Evolutionary conservation across 2,888 invertebrate species (phyloP), one percentile per base, ranked within the genome.

Genomic region (Rosalia funebris): DNA sequence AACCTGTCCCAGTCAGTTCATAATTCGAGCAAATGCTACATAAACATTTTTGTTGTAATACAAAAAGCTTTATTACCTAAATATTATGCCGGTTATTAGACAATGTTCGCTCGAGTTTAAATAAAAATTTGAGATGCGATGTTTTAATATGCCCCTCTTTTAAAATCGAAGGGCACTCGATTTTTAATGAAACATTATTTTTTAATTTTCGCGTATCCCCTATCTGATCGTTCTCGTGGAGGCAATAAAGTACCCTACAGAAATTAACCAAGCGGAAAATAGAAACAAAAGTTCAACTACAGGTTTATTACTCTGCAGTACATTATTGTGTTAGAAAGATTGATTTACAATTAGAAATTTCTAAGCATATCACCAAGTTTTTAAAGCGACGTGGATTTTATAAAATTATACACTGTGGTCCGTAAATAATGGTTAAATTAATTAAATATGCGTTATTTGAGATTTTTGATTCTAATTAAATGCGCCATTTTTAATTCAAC

Each of bases 261-360:
- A 53, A 66, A 54, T 66, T 65, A 66, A 42, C 62, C 68, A 58
- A 70, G 69, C 66, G 73, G 71, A 74, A 74, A 75, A 75, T 74
- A 73, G 75, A 75, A 71, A 75, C 76, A 76, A 76, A 76, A 73
- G 74, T 75, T 58, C 17, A 39, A 15, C 37, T 39, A 36, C 57
- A 32, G 42, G 15, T 42, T 53, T 32, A 53, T 41, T 53, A 42
- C 42, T 12, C 32, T 3, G 25, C 25, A 25, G 25, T 25, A 25
- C 7, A 25, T 25, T 25, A 25, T 5, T 25, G 25, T 25, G 25
- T 25, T 25, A n/a, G n/a, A n/a, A n/a, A n/a, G n/a, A n/a, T n/a
- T n/a, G n/a, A n/a, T n/a, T n/a, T n/a, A n/a, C n/a, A n/a, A n/a
- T n/a, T n/a, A n/a, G n/a, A n/a, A n/a, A n/a, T n/a, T n/a, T n/a